A percentile compares a stretch with the other conserved stretches of the same genome.
These are phyloP conservation scores for Hypsibius dujardini DNA, from an alignment of 1,140 invertebrate species.

Conservation along the genomic window DNA sequence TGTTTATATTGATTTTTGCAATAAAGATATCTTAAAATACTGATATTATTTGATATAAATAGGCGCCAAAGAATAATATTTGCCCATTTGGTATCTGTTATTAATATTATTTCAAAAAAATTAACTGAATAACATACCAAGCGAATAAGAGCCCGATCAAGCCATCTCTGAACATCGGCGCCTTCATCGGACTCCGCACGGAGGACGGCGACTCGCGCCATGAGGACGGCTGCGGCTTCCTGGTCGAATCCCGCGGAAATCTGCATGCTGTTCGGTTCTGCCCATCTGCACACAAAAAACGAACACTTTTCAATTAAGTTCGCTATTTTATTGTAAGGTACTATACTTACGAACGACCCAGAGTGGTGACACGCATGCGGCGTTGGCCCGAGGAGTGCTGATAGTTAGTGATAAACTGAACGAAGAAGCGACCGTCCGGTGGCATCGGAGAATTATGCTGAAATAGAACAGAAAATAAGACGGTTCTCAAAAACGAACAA, in stretches of 20 bases:
- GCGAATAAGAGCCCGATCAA: conserved; percentile 90
- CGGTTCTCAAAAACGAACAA: no score
- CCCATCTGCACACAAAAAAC: conserved; percentile 34
- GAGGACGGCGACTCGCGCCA: conserved; percentile 89
- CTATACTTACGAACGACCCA: conserved; percentile 88
- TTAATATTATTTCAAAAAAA: no score
- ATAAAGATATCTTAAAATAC: conserved; percentile 18
- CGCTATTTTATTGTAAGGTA: no score
- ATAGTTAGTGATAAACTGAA: conserved; percentile 97
- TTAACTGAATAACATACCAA: conserved; percentile 54
- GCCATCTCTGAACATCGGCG: conserved; percentile 89
- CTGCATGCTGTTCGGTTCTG: conserved; percentile 40
- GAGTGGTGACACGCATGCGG: conserved; percentile 82
- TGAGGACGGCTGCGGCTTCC: conserved; percentile 86
- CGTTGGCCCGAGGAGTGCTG: conserved; percentile 91
- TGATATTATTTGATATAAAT: no score
- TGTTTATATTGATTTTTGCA: no score
- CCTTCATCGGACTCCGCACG: conserved; percentile 77
- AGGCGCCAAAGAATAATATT: no score
- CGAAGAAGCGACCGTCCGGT: conserved; percentile 80
- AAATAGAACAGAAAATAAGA: conserved; percentile 22
- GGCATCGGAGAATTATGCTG: conserved; percentile 81
- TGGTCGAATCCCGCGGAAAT: conserved; percentile 84
- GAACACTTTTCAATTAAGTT: no score
- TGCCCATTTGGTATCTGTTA: no score